Evolutionary conservation across 2,888 invertebrate species (phyloP).

Genomic region (Drosophila picticornis): DNA sequence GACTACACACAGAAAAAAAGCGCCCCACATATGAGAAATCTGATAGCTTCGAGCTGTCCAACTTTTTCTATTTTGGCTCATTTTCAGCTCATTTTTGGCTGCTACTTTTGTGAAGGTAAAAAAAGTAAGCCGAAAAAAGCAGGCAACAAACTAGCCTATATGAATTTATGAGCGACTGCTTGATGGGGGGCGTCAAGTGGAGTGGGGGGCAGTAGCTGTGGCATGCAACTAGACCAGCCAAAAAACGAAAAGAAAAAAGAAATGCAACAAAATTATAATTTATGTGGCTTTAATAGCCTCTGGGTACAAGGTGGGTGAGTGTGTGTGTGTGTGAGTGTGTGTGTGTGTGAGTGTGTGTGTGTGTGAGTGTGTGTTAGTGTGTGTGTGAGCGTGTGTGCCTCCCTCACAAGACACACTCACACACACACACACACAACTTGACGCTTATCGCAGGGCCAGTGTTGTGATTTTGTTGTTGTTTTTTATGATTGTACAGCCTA

Average conservation of each 20-base stretch:
- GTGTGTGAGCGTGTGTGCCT: conserved; percentile 16
- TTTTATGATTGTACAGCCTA: conserved; percentile 29
- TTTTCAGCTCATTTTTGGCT: conserved; percentile 44
- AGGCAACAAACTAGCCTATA: conserved; percentile 70
- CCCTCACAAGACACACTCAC: conserved; percentile 1
- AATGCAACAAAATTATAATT: conserved; percentile 82
- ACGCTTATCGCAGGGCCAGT: conserved; percentile 58
- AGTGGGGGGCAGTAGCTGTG: conserved; percentile 6
- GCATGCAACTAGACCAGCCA: conserved; percentile 6
- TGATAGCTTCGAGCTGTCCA: conserved; percentile 41
- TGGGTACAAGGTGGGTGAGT: conserved; percentile 52
- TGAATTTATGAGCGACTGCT: conserved; percentile 68
- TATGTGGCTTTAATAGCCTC: conserved; percentile 81
- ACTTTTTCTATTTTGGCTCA: conserved; percentile 65
- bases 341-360: conserved; percentile 9
- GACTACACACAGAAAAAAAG: background rate
- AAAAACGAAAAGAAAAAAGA: conserved; percentile 8
- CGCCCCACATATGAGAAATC: conserved; percentile 18
- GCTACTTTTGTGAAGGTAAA: conserved; percentile 47
- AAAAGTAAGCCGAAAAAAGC: conserved; percentile 30
- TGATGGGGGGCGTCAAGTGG: conserved; percentile 42
- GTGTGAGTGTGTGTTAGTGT: conserved; percentile 13
- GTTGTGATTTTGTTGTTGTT: conserved; percentile 33
- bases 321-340: background rate
- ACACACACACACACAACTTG: conserved; percentile 9